Evolutionary conservation across 2,888 invertebrate genomes (phyloP).

Genomic region (Tuberolachnus salignus): DNA sequence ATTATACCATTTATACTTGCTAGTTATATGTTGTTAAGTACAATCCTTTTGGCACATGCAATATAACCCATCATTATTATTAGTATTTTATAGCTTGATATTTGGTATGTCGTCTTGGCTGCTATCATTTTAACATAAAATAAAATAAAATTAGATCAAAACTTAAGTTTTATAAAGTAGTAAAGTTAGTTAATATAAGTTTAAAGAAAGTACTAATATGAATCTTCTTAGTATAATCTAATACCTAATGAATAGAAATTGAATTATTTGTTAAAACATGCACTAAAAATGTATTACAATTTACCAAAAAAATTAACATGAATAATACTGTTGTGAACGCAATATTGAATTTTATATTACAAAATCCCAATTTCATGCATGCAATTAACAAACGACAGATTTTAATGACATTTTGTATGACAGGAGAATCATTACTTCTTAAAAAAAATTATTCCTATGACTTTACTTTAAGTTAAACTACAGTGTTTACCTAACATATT

Average conservation of each 20-base stretch:
- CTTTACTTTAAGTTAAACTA: too few species aligned
- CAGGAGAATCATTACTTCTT: too few species aligned
- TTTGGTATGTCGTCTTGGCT: slow-evolving; percentile 43
- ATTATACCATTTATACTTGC: slow-evolving; percentile 47
- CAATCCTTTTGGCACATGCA: slow-evolving; percentile 24
- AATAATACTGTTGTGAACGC: background rate
- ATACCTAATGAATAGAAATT: too few species aligned
- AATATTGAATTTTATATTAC: background rate
- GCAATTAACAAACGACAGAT: background rate
- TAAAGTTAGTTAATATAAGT: background rate
- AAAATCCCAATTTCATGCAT: background rate
- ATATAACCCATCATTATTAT: slow-evolving; percentile 20
- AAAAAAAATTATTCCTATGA: too few species aligned
- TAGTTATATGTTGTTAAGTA: slow-evolving; percentile 35
- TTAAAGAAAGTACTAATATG: background rate
- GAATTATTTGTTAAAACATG: too few species aligned
- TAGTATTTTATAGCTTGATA: slow-evolving; percentile 20
- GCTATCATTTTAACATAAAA: slow-evolving; percentile 40
- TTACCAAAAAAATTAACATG: background rate
- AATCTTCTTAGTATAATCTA: too few species aligned
- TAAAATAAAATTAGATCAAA: background rate
- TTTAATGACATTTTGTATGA: background rate
- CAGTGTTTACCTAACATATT: too few species aligned
- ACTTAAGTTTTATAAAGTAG: background rate
- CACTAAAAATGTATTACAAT: background rate